phyloP scores from a whole-genome alignment of 2,113 vertebrate species.

The Gallinago paraguaiae region DNA sequence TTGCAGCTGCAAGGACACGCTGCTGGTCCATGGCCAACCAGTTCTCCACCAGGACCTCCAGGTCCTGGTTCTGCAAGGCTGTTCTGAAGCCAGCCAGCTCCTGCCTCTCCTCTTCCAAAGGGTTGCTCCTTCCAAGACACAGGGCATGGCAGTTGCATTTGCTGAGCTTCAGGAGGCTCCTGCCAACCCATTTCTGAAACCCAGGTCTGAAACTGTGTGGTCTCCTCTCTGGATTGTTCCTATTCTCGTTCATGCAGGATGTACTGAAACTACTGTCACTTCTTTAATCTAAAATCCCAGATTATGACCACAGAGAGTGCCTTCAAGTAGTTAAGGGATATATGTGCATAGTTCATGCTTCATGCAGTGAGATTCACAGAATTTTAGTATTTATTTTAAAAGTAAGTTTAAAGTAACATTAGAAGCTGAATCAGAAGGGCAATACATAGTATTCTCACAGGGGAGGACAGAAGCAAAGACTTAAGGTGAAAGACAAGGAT shows the following conservation, averaged over 20 bases:
- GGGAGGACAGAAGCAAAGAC: not conserved
- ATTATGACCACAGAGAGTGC: not conserved
- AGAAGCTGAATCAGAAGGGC: not conserved
- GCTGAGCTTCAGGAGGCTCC: not conserved
- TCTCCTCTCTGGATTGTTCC: not conserved
- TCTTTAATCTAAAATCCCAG: not conserved
- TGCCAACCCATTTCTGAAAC: not conserved
- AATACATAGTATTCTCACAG: not conserved
- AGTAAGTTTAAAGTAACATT: not conserved
- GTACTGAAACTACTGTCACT: not conserved
- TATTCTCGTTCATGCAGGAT: accelerated
- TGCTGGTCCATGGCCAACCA: not conserved
- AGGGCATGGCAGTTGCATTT: not conserved
- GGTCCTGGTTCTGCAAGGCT: not conserved
- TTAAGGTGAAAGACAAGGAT: not conserved
- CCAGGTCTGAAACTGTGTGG: not conserved
- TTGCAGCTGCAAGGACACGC: not conserved
- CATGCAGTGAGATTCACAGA: not conserved
- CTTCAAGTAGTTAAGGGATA: not conserved
- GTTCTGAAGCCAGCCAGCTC: not conserved
- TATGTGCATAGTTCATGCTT: not conserved
- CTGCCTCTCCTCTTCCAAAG: not conserved
- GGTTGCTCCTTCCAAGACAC: not conserved
- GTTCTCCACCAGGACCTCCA: not conserved
- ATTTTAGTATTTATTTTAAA: not conserved